phyloP scores from a whole-genome alignment of 2,113 vertebrate species.

The Oenanthe melanoleuca region DNA sequence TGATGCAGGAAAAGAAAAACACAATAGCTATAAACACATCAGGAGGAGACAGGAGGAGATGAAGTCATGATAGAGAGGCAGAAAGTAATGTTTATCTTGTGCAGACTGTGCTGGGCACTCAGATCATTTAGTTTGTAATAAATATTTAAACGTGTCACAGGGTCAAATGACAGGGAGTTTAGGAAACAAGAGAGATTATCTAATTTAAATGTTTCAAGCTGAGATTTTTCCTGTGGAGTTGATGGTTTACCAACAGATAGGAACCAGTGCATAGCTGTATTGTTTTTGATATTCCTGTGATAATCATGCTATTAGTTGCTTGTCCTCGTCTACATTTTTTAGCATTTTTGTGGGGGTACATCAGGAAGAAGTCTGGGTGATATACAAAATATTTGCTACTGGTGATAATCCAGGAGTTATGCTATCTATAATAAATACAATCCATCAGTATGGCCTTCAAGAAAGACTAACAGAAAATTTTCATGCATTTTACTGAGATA shows the following conservation, averaged over 20 bases:
- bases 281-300: conserved; percentile 39
- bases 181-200: conserved; percentile 55
- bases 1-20: neutral
- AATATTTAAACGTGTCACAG: conserved; percentile 58
- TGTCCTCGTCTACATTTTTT: neutral
- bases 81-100: conserved; percentile 46
- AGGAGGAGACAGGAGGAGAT: conserved; percentile 36
- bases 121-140: conserved; percentile 60
- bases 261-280: conserved; percentile 7
- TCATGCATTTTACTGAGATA: conserved; percentile 46
- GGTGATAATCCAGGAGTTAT: conserved; percentile 37
- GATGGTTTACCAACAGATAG: conserved; percentile 46
- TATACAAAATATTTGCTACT: conserved; percentile 34
- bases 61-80: conserved; percentile 24
- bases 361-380: neutral
- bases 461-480: conserved; percentile 31
- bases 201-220: conserved; percentile 70
- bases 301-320: conserved; percentile 62
- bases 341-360: neutral
- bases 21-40: conserved; percentile 17
- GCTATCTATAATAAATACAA: conserved; percentile 39
- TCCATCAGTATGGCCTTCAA: neutral
- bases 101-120: conserved; percentile 46
- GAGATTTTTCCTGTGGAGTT: conserved; percentile 49
- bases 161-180: conserved; percentile 50